A percentile compares a stretch with the other conserved stretches of the same genome.
These are phyloP conservation scores for Balaeniceps rex DNA, from an alignment of 2,113 vertebrate genomes.

Conservation along the genomic window DNA sequence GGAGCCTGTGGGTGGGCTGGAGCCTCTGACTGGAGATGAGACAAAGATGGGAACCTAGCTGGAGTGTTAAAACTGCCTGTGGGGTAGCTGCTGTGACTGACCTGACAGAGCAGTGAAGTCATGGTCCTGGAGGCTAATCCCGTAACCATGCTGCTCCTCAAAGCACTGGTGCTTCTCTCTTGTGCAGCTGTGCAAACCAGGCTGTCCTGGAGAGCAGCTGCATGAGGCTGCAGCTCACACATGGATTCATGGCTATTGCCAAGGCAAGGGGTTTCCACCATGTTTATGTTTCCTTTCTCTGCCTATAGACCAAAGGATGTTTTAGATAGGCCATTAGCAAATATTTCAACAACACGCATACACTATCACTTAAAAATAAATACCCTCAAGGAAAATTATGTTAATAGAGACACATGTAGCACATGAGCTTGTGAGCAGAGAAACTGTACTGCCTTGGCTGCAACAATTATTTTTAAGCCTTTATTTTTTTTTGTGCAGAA, in stretches of 20 bases:
- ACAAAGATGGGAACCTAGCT: not conserved
- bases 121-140: not conserved
- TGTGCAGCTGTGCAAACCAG: not conserved
- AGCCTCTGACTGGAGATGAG: not conserved
- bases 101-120: not conserved
- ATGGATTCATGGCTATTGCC: not conserved
- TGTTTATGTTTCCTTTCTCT: not conserved
- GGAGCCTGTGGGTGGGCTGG: not conserved
- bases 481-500: not conserved
- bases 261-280: not conserved
- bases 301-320: not conserved
- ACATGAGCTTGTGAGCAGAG: not conserved
- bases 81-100: not conserved
- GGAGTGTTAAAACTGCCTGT: not conserved
- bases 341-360: not conserved
- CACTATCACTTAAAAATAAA: not conserved
- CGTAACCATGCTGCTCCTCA: not conserved
- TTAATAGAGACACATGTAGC: not conserved
- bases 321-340: not conserved
- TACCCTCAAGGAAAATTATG: not conserved
- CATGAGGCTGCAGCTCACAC: not conserved
- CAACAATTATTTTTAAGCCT: not conserved
- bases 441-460: not conserved
- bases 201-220: not conserved
- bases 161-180: not conserved